These are phyloP conservation scores for Megaceryle torquata DNA, from an alignment of 2,113 vertebrate genomes.

Conservation along the genomic window DNA sequence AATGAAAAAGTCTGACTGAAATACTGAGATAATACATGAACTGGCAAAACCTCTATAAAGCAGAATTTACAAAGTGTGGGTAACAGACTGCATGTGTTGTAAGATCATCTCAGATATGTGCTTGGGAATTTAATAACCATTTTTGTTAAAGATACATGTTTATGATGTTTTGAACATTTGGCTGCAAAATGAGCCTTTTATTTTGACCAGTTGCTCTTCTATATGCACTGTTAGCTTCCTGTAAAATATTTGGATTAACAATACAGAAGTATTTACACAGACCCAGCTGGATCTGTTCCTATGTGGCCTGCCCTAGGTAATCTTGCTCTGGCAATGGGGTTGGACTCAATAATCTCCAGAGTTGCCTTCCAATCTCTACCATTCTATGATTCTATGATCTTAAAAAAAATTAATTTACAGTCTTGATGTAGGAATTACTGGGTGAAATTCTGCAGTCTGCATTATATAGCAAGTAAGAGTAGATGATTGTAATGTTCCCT, in stretches of 20 bases:
- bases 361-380: too few species aligned
- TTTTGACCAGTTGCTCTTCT: not conserved
- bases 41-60: not conserved
- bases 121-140: not conserved
- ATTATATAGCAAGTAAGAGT: not conserved
- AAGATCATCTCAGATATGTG: not conserved
- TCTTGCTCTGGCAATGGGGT: too few species aligned
- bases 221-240: not conserved
- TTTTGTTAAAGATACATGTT: not conserved
- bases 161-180: not conserved
- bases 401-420: not conserved
- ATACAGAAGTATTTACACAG: accelerated
- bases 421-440: not conserved
- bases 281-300: too few species aligned
- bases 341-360: too few species aligned
- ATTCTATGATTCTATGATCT: not conserved
- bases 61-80: not conserved
- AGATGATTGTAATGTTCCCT: not conserved
- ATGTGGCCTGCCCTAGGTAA: too few species aligned
- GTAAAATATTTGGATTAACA: not conserved
- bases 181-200: not conserved
- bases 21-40: not conserved
- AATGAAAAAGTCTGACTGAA: not conserved
- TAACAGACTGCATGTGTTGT: not conserved
- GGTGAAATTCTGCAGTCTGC: not conserved